phyloP scores from a whole-genome alignment of 2,113 vertebrate genomes.

The Aplodontia rufa region DNA sequence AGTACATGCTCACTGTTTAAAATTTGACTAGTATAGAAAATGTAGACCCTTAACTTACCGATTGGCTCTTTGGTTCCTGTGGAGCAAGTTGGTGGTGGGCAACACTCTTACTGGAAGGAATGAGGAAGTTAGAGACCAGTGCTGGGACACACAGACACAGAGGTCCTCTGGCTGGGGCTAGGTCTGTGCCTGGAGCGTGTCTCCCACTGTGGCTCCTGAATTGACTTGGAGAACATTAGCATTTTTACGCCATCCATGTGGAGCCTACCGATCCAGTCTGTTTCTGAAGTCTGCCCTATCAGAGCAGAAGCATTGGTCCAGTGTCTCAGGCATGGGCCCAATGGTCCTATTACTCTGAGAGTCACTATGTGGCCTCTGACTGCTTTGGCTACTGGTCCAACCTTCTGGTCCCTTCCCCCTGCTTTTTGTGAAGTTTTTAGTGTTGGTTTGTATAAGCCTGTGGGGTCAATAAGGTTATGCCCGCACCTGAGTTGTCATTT shows the following conservation, averaged over 20 bases:
- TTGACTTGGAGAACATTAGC: neutral
- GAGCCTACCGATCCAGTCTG: neutral
- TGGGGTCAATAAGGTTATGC: neutral
- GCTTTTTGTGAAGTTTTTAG: neutral
- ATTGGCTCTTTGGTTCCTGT: neutral
- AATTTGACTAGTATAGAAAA: neutral
- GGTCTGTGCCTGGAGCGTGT: neutral
- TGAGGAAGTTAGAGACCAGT: neutral
- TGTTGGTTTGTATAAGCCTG: neutral
- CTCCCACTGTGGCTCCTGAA: neutral
- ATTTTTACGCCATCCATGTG: neutral
- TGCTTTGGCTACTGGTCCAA: neutral
- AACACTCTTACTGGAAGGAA: neutral
- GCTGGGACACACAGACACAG: neutral
- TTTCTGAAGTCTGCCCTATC: neutral
- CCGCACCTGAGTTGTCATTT: neutral
- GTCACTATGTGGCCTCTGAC: neutral
- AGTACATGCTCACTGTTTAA: neutral
- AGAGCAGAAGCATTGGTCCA: neutral
- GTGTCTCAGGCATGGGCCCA: fast-evolving
- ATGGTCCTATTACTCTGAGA: neutral
- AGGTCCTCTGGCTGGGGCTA: too few relatives aligned
- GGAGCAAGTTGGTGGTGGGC: neutral
- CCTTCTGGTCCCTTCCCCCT: too few relatives aligned
- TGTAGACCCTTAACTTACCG: neutral